Conservation (phyloP, 2,888 invertebrate species). For the Drepanosiphum platanoidis region DNA sequence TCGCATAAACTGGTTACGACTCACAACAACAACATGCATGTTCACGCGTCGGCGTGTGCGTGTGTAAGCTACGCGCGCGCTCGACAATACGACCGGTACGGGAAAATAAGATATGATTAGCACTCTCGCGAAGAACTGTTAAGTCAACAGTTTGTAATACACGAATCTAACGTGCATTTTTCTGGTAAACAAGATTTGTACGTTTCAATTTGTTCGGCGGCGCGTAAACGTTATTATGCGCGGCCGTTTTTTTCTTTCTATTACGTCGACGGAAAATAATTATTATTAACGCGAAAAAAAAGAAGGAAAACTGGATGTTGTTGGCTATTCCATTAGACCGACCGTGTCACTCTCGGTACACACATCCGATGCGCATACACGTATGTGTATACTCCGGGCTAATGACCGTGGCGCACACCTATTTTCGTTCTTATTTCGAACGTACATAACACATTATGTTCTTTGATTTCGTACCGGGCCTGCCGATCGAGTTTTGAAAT, state of each 20-base stretch:
- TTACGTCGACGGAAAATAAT: not conserved
- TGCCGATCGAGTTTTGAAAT: not conserved
- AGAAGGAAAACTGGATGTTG: slow-evolving; percentile 23
- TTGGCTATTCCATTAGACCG: slow-evolving; percentile 38
- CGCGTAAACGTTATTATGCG: not conserved
- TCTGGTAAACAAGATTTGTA: slow-evolving; percentile 27
- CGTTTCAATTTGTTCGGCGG: not conserved
- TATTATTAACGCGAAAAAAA: slow-evolving; percentile 25
- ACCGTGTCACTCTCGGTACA: not conserved
- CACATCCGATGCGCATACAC: not conserved
- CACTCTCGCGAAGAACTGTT: not conserved
- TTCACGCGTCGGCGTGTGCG: not conserved
- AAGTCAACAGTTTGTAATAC: not conserved
- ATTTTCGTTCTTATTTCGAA: not conserved
- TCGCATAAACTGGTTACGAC: not conserved
- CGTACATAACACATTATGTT: not conserved
- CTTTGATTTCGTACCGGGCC: not conserved
- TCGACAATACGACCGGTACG: not conserved
- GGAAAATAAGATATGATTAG: not conserved
- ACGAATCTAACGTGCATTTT: slow-evolving; percentile 9
- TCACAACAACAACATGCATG: not conserved
- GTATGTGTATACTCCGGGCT: slow-evolving; percentile 32
- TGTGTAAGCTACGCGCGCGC: not conserved
- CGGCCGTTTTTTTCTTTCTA: too few relatives aligned
- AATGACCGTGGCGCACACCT: slow-evolving; percentile 34